Conservation (phyloP, 1,140 invertebrate species). For the Maniola jurtina region DNA sequence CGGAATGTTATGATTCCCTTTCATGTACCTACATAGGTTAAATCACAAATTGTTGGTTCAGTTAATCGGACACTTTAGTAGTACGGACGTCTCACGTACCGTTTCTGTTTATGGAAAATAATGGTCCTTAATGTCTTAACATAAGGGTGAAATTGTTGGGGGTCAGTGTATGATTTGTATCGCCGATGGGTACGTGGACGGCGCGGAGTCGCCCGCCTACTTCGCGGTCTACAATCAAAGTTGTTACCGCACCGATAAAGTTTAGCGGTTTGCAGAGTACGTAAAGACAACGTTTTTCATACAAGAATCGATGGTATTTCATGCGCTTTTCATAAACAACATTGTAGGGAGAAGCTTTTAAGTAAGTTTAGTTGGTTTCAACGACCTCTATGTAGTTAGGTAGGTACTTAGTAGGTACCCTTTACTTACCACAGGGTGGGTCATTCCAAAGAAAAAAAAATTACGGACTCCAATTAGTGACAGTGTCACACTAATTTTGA, state of each 20-base stretch:
- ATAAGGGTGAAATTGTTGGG: slow-evolving; percentile 36
- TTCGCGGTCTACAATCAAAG: slow-evolving; percentile 49
- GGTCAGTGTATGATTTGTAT: slow-evolving; percentile 40
- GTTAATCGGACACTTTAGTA: slow-evolving; percentile 54
- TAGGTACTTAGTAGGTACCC: too few relatives aligned
- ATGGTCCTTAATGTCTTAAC: slow-evolving; percentile 39
- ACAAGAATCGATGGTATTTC: slow-evolving; percentile 20
- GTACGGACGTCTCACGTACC: slow-evolving; percentile 38
- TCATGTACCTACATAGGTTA: slow-evolving; percentile 61
- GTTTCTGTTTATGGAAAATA: slow-evolving; percentile 37
- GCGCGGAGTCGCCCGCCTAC: slow-evolving; percentile 40
- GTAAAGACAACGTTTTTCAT: slow-evolving; percentile 33
- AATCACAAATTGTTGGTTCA: slow-evolving; percentile 69
- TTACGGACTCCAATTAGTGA: too few relatives aligned
- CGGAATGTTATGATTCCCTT: slow-evolving; percentile 60
- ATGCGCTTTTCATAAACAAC: slow-evolving; percentile 17
- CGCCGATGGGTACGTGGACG: slow-evolving; percentile 35
- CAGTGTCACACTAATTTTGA: too few relatives aligned
- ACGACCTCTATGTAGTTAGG: too few relatives aligned
- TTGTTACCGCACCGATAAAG: slow-evolving; percentile 43
- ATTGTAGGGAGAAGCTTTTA: slow-evolving; percentile 9
- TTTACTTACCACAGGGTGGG: too few relatives aligned
- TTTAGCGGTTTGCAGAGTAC: slow-evolving; percentile 36
- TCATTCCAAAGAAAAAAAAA: too few relatives aligned
- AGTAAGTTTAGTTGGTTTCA: too few relatives aligned